A percentile compares a stretch with the other conserved stretches of the same genome.
Conservation (phyloP, 2,888 invertebrate species). For the Protonemura montana region DNA sequence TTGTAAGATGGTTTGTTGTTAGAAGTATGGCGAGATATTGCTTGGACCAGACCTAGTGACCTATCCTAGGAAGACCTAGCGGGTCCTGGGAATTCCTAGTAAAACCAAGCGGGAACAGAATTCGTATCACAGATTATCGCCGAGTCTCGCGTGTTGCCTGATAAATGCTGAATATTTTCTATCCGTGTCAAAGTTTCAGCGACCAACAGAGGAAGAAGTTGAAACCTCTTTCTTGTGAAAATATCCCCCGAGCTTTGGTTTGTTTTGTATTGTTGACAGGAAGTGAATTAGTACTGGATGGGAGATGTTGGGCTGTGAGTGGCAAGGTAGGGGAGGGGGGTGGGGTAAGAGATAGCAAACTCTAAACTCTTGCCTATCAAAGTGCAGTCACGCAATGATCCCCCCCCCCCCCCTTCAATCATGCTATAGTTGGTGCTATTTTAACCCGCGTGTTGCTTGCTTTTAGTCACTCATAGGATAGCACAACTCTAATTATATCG, state of each 20-base stretch:
- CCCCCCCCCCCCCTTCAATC: neutral
- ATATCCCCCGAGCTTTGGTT: neutral
- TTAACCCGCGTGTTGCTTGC: neutral
- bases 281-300: slow-evolving; percentile 20
- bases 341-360: slow-evolving; percentile 2
- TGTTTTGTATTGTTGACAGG: slow-evolving; percentile 29
- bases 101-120: too few species aligned
- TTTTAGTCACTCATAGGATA: neutral
- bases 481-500: too few species aligned
- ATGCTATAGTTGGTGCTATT: neutral
- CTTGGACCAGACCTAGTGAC: neutral
- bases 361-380: too few species aligned
- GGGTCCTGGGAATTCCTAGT: too few species aligned
- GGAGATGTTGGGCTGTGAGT: slow-evolving; percentile 21
- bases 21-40: neutral
- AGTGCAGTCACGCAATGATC: neutral
- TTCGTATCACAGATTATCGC: too few species aligned
- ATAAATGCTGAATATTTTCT: neutral
- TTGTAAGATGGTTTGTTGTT: neutral
- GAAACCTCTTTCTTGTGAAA: neutral
- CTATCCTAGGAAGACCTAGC: neutral
- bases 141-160: neutral
- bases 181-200: neutral
- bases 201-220: neutral
- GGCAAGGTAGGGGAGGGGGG: slow-evolving; percentile 9